Base-by-base conservation (phyloP, 2,797 vertebrate genomes). In the Meriones psammophilus region DNA sequence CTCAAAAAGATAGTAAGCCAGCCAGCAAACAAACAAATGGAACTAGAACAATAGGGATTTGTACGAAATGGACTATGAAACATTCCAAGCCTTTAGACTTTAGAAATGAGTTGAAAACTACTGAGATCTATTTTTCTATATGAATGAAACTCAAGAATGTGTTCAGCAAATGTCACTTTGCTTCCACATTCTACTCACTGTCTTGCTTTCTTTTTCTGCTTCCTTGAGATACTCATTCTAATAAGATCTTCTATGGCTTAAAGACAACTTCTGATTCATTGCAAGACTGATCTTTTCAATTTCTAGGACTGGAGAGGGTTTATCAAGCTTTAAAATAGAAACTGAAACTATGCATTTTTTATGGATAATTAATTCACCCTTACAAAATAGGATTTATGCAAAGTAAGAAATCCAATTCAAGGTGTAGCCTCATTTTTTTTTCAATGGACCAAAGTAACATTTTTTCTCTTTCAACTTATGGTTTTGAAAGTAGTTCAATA, bases 261-360 rank as follows among this genome's bases (percentile, higher is more conserved):
- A 96, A 90, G 91, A 94, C 95, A 97, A 97, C 87, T 96, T 97
- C 91, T 46, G 62, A 79, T 96, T 98, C 97, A 92, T 97, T 98
- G 93, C 60, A 98, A 98, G 98, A 98, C 98, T 98, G 97, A 98
- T 98, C 81, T 97, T 97, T 98, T 98, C 97, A 97, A 97, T 98
- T 98, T 98, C 95, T 93, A 91, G 56, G 94, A 90, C 93, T 95
- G 92, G 84, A 97, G 93, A 95, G 96, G 92, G 92, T 97, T 91
- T 97, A 97, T 96, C 96, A 96, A 97, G 87, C 39, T 97, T 98
- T 97, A 96, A 97, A 98, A 97, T 96, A 98, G 95, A 94, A 87
- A 97, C 78, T 85, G 96, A 97, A 94, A 87, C 42, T 98, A 84
- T 92, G 97, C 92, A 94, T 98, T 98, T 97, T 98, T 96, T 97